A percentile compares a stretch with the other conserved stretches of the same genome.
These are phyloP conservation scores for Wiebesia pumilae DNA, from an alignment of 1,140 invertebrate species.

Conservation along the genomic window DNA sequence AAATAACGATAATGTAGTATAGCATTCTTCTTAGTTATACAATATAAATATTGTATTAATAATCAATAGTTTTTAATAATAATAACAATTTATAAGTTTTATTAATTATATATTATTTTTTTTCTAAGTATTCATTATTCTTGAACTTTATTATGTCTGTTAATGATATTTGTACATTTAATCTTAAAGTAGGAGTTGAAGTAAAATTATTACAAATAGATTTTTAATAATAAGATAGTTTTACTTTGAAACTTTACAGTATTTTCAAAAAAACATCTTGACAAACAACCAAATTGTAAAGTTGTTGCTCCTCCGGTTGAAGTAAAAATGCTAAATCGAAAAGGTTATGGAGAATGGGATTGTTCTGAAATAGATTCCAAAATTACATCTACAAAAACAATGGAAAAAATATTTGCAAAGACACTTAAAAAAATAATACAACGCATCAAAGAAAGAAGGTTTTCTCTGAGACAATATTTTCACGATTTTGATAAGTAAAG, in stretches of 20 bases:
- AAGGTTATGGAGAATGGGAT: conserved; percentile 75
- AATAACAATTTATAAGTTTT: no score
- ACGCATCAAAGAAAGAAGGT: conserved; percentile 73
- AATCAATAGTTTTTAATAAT: no score
- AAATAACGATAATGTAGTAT: no score
- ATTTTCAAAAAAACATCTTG: conserved; percentile 81
- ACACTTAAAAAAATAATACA: conserved; percentile 74
- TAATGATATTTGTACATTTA: no score
- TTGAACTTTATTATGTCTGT: no score
- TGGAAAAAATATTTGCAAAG: conserved; percentile 72
- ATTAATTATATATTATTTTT: no score
- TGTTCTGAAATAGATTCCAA: conserved; percentile 56
- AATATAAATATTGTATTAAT: no score
- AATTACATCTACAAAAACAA: conserved; percentile 62
- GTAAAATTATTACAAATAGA: no score
- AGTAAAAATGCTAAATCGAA: conserved; percentile 70
- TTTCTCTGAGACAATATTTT: conserved; percentile 80
- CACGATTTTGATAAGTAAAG: conserved; percentile 80
- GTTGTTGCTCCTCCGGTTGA: conserved; percentile 72
- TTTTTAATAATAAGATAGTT: neutral
- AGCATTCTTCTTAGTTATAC: no score
- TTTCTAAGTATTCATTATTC: no score
- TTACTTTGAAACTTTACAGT: conserved; percentile 68
- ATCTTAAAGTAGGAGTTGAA: no score
- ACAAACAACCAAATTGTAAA: conserved; percentile 77